Evolutionary conservation across 2,888 invertebrate species (phyloP), one percentile per base, ranked within the genome.

Genomic region (Cancer borealis): DNA sequence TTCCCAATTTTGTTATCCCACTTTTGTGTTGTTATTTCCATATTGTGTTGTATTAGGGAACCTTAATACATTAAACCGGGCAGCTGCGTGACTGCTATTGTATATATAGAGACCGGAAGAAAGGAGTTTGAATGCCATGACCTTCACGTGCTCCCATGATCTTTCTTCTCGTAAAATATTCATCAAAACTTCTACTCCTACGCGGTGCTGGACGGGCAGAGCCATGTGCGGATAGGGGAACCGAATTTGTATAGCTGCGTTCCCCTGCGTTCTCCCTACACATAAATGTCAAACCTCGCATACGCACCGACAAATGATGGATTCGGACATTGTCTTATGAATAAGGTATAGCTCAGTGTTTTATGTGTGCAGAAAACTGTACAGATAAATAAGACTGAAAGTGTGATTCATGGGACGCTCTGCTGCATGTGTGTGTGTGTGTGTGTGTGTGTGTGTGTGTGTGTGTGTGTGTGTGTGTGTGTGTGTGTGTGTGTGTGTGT

Each of bases 401-500:
- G 54, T 10, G 54, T 12, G 54, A 54, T 17, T 54, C 54, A 54
- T 10, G 54, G 45, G 21, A 39, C 8, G 73, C 26, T 26, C 26
- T n/a, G 73, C 5, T 66, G 66, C 39, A 14, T 73, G 39, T n/a
- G 73, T 66, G 66, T 26, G 73, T 92, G 92, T 66, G 66, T 92
- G 66, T 66, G 92, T 66, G 73, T 92, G 30, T 66, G 73, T 60
- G 73, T 66, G 66, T 92, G 39, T 66, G 66, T 73, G 30, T 73
- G 73, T n/a, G 73, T 66, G 66, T 26, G 73, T 92, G 92, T 66
- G 66, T 92, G 66, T 66, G 92, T 66, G 73, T 92, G 30, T 66
- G 39, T 45, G 39, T 66, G 92, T 66, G 92, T 60, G 92, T 66
- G 92, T 45, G 10, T 73, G 66, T 73, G 73, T 66, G 45, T 92